Evolutionary conservation across 2,797 vertebrate species (phyloP).

Genomic region (Babyrousa celebensis): DNA sequence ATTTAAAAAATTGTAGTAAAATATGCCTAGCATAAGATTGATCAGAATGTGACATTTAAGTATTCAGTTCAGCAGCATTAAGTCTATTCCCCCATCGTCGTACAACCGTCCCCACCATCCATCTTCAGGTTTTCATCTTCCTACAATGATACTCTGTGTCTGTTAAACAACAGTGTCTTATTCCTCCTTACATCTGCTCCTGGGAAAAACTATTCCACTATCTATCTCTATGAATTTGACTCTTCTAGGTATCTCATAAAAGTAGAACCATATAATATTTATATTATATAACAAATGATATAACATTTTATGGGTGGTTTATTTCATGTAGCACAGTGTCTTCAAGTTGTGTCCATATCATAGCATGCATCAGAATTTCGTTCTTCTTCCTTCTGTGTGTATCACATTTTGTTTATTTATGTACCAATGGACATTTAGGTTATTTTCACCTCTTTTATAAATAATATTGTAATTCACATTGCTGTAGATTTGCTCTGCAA

Average conservation of each 20-base stretch:
- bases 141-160: background rate
- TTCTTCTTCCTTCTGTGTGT: background rate
- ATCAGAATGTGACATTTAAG: background rate
- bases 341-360: background rate
- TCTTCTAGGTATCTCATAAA: background rate
- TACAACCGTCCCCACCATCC: background rate
- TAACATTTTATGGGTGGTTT: background rate
- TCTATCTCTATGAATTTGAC: background rate
- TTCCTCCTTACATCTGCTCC: background rate
- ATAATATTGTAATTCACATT: background rate
- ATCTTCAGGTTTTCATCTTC: background rate
- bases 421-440: background rate
- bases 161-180: background rate
- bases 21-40: background rate
- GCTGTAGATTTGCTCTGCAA: background rate
- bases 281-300: background rate
- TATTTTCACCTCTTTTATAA: background rate
- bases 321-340: background rate
- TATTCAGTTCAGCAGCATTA: background rate
- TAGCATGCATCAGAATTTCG: background rate
- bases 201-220: background rate
- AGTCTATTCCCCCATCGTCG: fast-evolving
- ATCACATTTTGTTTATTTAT: background rate
- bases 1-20: background rate
- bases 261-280: background rate